Percentiles rank a stretch among this genome's conserved stretches.
Conservation (phyloP, 1,140 invertebrate genomes). For the Dendrolimus kikuchii region DNA sequence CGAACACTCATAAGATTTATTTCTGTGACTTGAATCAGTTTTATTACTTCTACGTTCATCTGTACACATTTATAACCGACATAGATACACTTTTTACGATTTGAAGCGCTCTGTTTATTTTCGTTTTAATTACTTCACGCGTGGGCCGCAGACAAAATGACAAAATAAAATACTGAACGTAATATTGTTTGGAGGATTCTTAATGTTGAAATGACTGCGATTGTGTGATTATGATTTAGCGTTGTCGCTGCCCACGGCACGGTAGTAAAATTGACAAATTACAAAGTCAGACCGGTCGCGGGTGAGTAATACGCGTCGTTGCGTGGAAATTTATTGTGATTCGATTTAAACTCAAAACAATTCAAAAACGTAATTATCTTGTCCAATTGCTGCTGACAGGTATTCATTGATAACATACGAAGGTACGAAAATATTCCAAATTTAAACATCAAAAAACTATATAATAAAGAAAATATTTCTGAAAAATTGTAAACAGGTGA, state of each 20-base stretch:
- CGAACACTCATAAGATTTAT: slow-evolving; percentile 63
- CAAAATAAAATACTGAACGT: slow-evolving; percentile 51
- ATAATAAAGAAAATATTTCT: too few relatives aligned
- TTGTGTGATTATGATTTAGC: slow-evolving; percentile 29
- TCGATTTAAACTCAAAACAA: slow-evolving; percentile 9
- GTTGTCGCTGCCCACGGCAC: slow-evolving; percentile 21
- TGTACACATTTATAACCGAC: slow-evolving; percentile 68
- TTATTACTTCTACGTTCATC: slow-evolving; percentile 65
- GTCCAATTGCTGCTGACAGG: too few relatives aligned
- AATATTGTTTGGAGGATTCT: slow-evolving; percentile 39
- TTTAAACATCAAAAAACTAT: too few relatives aligned
- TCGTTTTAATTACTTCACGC: slow-evolving; percentile 68
- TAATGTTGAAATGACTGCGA: slow-evolving; percentile 20
- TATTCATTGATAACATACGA: too few relatives aligned
- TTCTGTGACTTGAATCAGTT: slow-evolving; percentile 67
- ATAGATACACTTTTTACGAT: slow-evolving; percentile 69
- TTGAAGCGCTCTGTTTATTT: slow-evolving; percentile 68
- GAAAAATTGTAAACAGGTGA: too few relatives aligned
- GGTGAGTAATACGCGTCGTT: slow-evolving; percentile 18
- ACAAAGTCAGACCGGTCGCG: slow-evolving; percentile 13
- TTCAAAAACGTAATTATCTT: too few relatives aligned
- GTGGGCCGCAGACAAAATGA: slow-evolving; percentile 61
- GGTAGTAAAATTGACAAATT: slow-evolving; percentile 30
- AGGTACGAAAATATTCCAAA: too few relatives aligned
- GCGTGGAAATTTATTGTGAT: slow-evolving; percentile 17